phyloP scores from a whole-genome alignment of 2,888 invertebrate species.

The Pomacea canaliculata region DNA sequence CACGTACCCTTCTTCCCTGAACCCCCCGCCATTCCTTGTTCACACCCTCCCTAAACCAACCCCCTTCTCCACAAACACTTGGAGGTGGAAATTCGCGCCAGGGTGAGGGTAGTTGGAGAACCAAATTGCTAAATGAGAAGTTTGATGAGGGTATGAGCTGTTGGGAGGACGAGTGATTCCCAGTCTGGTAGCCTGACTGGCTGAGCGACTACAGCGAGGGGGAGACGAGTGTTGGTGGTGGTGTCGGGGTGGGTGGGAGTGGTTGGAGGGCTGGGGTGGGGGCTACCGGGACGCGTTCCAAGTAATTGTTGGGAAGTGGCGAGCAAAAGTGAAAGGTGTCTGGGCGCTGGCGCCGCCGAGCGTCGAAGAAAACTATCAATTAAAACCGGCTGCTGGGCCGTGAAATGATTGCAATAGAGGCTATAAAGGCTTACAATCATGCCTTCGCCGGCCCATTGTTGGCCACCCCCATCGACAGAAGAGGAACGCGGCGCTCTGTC shows the following conservation, averaged over 20 bases:
- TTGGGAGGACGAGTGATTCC: not conserved
- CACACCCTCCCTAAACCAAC: not conserved
- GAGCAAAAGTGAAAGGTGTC: constrained; percentile 22
- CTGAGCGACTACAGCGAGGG: constrained; percentile 1
- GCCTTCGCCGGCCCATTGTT: constrained; percentile 7
- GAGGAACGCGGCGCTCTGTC: constrained; percentile 6
- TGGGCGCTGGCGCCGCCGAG: constrained; percentile 27
- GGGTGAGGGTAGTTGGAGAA: not conserved
- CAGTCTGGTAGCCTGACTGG: not conserved
- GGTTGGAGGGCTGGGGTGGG: not conserved
- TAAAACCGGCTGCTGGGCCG: constrained; percentile 25
- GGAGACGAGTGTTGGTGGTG: not conserved
- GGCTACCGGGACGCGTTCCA: constrained; percentile 24
- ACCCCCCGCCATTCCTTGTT: not conserved
- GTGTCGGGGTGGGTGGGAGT: constrained; percentile 2
- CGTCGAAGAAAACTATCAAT: constrained; percentile 28
- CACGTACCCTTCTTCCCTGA: not conserved
- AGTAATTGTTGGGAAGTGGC: constrained; percentile 25
- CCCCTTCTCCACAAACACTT: not conserved
- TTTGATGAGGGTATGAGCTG: constrained; percentile 16
- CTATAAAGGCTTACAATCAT: constrained; percentile 16
- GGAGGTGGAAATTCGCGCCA: not conserved
- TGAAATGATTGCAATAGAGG: constrained; percentile 14
- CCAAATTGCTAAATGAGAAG: constrained; percentile 6
- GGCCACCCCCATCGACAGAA: not conserved